Percentiles rank a stretch among this genome's conserved stretches.
phyloP scores from a whole-genome alignment of 2,888 invertebrate species.

The Eupeodes luniger region DNA sequence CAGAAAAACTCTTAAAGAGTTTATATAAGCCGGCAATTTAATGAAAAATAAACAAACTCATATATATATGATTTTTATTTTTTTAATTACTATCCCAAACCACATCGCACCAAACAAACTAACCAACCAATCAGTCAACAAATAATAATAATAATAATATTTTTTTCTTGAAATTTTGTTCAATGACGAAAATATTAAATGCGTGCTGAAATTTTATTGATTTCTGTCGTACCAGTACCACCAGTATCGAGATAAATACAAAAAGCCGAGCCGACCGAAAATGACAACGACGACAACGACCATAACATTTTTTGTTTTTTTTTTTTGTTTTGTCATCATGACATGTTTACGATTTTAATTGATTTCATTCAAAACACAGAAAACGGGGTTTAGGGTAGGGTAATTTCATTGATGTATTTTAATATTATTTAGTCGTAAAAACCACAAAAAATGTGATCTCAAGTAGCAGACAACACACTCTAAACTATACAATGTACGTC shows the following conservation, averaged over 20 bases:
- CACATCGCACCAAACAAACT: background rate
- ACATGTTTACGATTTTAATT: conserved; percentile 65
- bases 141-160: conserved; percentile 5
- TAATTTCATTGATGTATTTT: conserved; percentile 61
- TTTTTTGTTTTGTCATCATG: conserved; percentile 38
- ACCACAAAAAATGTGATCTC: conserved; percentile 52
- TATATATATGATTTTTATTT: background rate
- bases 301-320: conserved; percentile 15
- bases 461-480: background rate
- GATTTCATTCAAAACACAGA: conserved; percentile 50
- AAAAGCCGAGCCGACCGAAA: background rate
- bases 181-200: conserved; percentile 48
- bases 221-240: conserved; percentile 26
- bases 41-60: conserved; percentile 60
- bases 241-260: conserved; percentile 22
- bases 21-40: conserved; percentile 44
- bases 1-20: background rate
- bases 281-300: background rate
- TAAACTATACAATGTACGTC: too few species aligned
- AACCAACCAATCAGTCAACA: conserved; percentile 49
- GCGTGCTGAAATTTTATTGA: conserved; percentile 59
- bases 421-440: conserved; percentile 24
- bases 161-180: conserved; percentile 38
- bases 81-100: conserved; percentile 51
- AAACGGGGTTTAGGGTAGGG: conserved; percentile 16